phyloP scores from a whole-genome alignment of 2,888 invertebrate species.

The Eumerus sabulonum region DNA sequence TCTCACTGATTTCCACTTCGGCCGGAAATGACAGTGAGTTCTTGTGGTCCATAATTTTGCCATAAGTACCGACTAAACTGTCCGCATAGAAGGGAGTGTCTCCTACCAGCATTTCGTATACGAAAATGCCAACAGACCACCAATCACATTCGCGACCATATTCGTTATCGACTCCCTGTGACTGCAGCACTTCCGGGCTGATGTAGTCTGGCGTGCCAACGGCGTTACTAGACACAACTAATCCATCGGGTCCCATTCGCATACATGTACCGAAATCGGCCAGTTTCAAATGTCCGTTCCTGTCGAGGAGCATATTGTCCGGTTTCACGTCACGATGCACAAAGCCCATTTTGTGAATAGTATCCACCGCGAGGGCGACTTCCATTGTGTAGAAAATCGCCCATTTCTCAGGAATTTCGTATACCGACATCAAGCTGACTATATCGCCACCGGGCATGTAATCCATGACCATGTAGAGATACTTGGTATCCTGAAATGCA shows the following conservation, averaged over 20 bases:
- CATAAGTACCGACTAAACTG: constrained; percentile 98
- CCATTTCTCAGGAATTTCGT: constrained; percentile 99
- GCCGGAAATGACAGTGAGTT: constrained; percentile 97
- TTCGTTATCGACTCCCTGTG: constrained; percentile 96
- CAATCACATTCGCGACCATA: constrained; percentile 99
- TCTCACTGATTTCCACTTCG: constrained; percentile 94
- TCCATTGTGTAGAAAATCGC: constrained; percentile 99
- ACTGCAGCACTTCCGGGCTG: constrained; percentile 98
- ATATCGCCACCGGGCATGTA: constrained; percentile 99
- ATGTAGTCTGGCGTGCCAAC: constrained; percentile 99
- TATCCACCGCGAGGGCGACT: constrained; percentile 97
- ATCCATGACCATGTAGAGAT: constrained; percentile 99
- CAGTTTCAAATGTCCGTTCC: constrained; percentile 96
- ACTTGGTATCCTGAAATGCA: constrained; percentile 98
- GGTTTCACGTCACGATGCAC: constrained; percentile 98
- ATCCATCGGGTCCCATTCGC: constrained; percentile 97
- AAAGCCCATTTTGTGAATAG: constrained; percentile 99
- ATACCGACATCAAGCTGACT: constrained; percentile 98
- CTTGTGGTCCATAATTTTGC: constrained; percentile 99
- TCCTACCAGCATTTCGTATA: constrained; percentile 99
- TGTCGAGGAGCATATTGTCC: constrained; percentile 98
- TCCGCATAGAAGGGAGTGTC: constrained; percentile 99
- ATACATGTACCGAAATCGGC: constrained; percentile 99
- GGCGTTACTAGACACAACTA: constrained; percentile 97
- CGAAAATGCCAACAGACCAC: constrained; percentile 99